Conservation (phyloP, 1,140 invertebrate species). For the Aphelenchoides fujianensis region DNA sequence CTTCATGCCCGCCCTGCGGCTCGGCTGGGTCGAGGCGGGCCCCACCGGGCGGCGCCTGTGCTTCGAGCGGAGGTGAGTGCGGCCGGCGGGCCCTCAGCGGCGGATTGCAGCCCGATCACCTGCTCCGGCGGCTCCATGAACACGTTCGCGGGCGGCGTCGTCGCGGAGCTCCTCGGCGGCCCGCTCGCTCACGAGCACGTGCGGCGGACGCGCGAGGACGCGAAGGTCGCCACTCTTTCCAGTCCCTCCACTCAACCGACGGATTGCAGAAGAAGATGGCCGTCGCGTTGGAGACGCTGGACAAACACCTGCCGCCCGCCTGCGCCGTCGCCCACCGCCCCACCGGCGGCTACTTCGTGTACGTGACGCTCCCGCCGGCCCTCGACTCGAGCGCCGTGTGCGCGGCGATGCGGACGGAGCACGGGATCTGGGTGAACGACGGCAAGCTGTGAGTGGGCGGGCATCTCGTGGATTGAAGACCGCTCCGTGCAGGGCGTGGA, state of each 20-base stretch:
- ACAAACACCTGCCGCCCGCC: not conserved
- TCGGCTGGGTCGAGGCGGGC: slow-evolving; percentile 70
- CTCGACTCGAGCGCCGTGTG: not conserved
- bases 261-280: not conserved
- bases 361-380: not conserved
- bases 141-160: slow-evolving; percentile 25
- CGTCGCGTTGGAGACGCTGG: not conserved
- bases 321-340: not conserved
- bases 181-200: slow-evolving; percentile 14
- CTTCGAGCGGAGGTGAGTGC: not conserved
- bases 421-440: not conserved
- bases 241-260: slow-evolving; percentile 11
- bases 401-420: not conserved
- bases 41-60: not conserved
- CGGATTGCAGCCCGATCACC: slow-evolving; percentile 20
- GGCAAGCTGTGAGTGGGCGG: not conserved
- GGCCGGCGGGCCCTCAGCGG: too few relatives aligned
- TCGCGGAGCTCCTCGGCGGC: slow-evolving; percentile 24
- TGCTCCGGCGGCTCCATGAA: slow-evolving; percentile 28
- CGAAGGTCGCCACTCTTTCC: slow-evolving; percentile 1
- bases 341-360: not conserved
- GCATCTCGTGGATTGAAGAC: not conserved
- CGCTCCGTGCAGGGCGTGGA: not conserved
- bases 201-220: slow-evolving; percentile 22
- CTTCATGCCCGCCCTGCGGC: slow-evolving; percentile 68